Base-by-base conservation (phyloP, 2,888 invertebrate genomes). In the Eugnorisma glareosa region DNA sequence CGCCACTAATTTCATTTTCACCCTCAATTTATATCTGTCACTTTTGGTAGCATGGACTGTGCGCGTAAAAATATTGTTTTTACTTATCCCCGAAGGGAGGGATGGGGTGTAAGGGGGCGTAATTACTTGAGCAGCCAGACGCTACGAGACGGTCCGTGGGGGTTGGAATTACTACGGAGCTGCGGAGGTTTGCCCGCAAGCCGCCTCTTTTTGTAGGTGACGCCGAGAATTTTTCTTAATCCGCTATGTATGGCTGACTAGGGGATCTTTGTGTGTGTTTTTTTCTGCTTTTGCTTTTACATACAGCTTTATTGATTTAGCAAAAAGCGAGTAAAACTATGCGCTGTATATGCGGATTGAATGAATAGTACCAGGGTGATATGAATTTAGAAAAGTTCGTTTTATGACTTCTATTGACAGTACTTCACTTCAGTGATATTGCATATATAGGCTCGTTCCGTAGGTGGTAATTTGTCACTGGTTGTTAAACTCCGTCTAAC, bases 1-100 rank as follows among this genome's bases (percentile, higher is more conserved):
- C 92, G 92, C 92, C 93, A 93, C 95, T 95, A 95, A 95, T 95
- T 94, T 94, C 94, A 94, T 95, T 95, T 94, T 92, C 94, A 90
- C 92, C 92, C 93, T 93, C 95, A 95, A 95, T 95, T 95, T 96
- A 95, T 96, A 95, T 94, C 94, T 95, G 96, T 96, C 95, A 95
- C 95, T 96, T 94, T 93, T 94, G 95, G 93, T 94, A 94, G 91
- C 92, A 91, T 93, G 94, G 93, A 93, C 94, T 93, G 93, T 90
- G 91, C 93, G 93, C 93, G 95, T 95, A 96, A 96, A 96, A 96
- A 96, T 96, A 96, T 96, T 96, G 96, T 96, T 96, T 96, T 96
- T 95, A 96, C 96, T 96, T 96, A 96, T 95, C 95, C 95, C 92
- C 89, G 83, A 86, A 87, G 92, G 92, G 91, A 78, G 89, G 90